These are phyloP conservation scores for Passerina amoena DNA, from an alignment of 2,113 vertebrate genomes.

Conservation along the genomic window DNA sequence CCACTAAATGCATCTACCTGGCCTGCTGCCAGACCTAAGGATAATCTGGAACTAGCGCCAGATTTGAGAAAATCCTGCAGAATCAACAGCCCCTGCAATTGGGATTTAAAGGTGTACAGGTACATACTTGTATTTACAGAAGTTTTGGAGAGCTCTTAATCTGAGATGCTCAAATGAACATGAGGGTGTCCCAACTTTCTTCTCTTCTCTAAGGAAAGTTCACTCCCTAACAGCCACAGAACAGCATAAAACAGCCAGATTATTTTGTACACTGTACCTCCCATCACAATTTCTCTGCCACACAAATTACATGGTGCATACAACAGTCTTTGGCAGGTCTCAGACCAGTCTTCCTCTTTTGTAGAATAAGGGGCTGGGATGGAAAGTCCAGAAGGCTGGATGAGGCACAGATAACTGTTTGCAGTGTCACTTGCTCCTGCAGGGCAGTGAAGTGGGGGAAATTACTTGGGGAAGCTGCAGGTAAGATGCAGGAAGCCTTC, in stretches of 20 bases:
- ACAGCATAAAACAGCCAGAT: neutral
- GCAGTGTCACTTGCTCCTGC: neutral
- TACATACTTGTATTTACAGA: neutral
- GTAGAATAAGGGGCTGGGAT: neutral
- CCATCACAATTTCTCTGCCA: neutral
- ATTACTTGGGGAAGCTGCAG: neutral
- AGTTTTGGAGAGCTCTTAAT: neutral
- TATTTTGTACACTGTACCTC: neutral
- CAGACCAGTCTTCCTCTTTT: neutral
- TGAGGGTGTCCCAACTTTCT: neutral
- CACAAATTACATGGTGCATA: too few species aligned
- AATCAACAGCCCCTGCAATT: rapidly evolving
- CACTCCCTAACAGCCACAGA: neutral
- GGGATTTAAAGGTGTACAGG: neutral
- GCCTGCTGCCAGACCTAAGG: neutral
- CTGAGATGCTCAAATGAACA: neutral
- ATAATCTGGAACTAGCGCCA: neutral
- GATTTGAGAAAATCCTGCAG: neutral
- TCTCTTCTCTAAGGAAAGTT: neutral
- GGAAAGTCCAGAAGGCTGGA: neutral
- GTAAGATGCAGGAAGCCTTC: neutral
- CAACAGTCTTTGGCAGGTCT: neutral
- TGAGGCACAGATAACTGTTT: neutral
- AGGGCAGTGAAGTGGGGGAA: neutral
- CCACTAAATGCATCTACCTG: neutral